Percentiles rank a stretch among this genome's conserved stretches.
Evolutionary conservation across 2,888 invertebrate genomes (phyloP).

Genomic region (Bellardia bayeri): DNA sequence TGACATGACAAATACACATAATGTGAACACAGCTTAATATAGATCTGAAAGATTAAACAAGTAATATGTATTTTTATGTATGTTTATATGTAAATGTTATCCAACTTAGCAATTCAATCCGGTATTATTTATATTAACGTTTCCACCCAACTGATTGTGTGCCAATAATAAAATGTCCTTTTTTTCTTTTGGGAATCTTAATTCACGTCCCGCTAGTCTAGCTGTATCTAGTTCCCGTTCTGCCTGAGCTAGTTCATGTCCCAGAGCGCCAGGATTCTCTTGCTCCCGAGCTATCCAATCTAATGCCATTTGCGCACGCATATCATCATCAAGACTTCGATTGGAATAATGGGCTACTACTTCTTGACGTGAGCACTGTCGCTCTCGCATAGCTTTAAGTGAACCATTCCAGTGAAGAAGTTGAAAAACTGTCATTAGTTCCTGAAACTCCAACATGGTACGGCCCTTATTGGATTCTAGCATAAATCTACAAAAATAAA

Average conservation of each 20-base stretch:
- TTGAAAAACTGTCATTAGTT: slow-evolving; percentile 98
- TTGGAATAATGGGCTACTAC: slow-evolving; percentile 97
- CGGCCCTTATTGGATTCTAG: slow-evolving; percentile 93
- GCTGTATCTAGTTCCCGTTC: slow-evolving; percentile 94
- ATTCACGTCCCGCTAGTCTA: slow-evolving; percentile 93
- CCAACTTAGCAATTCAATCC: slow-evolving; percentile 39
- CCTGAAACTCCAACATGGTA: slow-evolving; percentile 98
- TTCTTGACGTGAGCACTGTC: slow-evolving; percentile 97
- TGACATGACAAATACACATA: no score
- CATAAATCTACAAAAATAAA: slow-evolving; percentile 86
- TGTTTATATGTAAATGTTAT: not conserved
- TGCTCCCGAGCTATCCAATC: slow-evolving; percentile 96
- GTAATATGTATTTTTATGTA: not conserved
- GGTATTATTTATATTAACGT: slow-evolving; percentile 72
- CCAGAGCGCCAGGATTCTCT: slow-evolving; percentile 90
- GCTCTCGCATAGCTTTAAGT: slow-evolving; percentile 96
- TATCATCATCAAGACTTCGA: slow-evolving; percentile 95
- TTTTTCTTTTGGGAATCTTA: slow-evolving; percentile 97
- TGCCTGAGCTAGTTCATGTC: slow-evolving; percentile 92
- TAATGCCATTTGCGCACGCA: slow-evolving; percentile 97
- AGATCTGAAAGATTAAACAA: no score
- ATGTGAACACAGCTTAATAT: no score
- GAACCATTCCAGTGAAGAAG: slow-evolving; percentile 98
- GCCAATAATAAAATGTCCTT: slow-evolving; percentile 96
- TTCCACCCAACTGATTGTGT: slow-evolving; percentile 90